phyloP scores from a whole-genome alignment of 2,113 vertebrate species.

The Cercocebus atys region DNA sequence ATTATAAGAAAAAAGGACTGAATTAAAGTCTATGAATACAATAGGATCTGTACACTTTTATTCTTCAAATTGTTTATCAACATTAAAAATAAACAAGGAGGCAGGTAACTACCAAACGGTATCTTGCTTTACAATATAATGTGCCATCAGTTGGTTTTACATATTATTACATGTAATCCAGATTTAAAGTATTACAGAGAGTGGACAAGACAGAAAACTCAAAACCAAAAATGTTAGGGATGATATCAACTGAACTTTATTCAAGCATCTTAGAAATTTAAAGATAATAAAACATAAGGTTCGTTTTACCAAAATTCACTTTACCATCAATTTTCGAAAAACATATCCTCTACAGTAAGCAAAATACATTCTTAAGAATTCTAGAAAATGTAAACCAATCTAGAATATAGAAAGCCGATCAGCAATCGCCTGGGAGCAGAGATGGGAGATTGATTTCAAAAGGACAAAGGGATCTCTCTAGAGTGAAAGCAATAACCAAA shows the following conservation, averaged over 20 bases:
- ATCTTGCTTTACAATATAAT: conserved; percentile 17
- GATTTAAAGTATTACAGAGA: conserved; percentile 9
- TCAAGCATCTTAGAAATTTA: conserved; percentile 20
- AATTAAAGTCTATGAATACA: conserved; percentile 30
- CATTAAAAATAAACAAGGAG: conserved; percentile 18
- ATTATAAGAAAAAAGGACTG: not conserved
- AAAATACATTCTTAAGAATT: conserved; percentile 32
- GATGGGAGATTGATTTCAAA: not conserved
- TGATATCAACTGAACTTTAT: not conserved
- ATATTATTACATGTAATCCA: not conserved
- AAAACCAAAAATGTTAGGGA: conserved; percentile 4
- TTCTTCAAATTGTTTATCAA: conserved; percentile 38
- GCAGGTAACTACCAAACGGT: conserved; percentile 20
- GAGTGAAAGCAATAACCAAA: not conserved
- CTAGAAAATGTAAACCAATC: conserved; percentile 16
- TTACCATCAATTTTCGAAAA: conserved; percentile 27
- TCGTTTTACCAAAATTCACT: conserved; percentile 35
- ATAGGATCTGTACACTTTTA: not conserved
- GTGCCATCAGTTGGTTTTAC: not conserved
- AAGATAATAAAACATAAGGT: not conserved
- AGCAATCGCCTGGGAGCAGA: not conserved
- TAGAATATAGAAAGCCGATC: not conserved
- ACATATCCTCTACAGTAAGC: conserved; percentile 6
- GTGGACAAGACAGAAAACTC: not conserved
- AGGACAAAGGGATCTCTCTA: not conserved